phyloP scores from a whole-genome alignment of 2,888 invertebrate species.

The Lasioglossum oenotherae region DNA sequence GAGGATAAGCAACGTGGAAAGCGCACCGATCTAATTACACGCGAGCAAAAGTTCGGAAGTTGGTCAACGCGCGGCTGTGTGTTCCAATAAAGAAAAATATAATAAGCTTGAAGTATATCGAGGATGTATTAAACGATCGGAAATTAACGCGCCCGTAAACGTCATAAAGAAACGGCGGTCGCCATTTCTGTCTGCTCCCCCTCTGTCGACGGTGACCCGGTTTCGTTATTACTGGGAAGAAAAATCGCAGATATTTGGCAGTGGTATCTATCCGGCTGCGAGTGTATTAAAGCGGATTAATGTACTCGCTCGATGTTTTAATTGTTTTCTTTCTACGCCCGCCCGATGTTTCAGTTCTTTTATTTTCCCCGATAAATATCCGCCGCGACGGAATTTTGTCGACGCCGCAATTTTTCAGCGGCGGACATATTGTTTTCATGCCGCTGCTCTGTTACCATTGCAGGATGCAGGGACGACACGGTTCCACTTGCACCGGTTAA shows the following conservation, averaged over 20 bases:
- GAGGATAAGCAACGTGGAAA: background rate
- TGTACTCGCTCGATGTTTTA: background rate
- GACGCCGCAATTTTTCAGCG: background rate
- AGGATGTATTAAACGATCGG: background rate
- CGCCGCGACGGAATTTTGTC: background rate
- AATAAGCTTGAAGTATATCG: background rate
- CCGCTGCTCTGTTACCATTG: slow-evolving; percentile 25
- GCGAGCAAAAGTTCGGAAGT: background rate
- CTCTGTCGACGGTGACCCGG: background rate
- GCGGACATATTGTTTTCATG: background rate
- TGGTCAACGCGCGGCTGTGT: background rate
- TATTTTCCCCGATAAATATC: background rate
- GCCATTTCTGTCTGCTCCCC: background rate
- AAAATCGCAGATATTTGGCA: slow-evolving; percentile 33
- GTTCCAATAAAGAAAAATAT: background rate
- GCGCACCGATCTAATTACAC: background rate
- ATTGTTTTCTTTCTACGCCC: background rate
- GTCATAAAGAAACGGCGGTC: background rate
- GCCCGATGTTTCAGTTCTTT: background rate
- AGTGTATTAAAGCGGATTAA: slow-evolving; percentile 20
- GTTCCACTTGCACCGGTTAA: slow-evolving; percentile 67
- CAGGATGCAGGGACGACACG: slow-evolving; percentile 68
- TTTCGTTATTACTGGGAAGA: background rate
- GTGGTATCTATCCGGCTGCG: no score
- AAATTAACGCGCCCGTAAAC: background rate